These are phyloP conservation scores for Yponomeuta plumbellus DNA, from an alignment of 2,888 invertebrate genomes.

Conservation along the genomic window DNA sequence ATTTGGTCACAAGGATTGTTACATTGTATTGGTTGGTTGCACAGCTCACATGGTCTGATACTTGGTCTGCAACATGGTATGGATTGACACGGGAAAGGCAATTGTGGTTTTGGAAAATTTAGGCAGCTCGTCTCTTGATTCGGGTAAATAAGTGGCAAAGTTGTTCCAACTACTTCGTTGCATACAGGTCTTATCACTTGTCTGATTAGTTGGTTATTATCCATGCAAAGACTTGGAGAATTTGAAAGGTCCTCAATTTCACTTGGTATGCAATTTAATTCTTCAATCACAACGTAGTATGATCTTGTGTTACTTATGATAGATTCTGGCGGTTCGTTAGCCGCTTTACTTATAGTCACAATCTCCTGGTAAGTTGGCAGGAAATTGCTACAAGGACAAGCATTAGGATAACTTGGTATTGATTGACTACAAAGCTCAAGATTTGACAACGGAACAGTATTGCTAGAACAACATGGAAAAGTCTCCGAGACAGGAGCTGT, in stretches of 20 bases:
- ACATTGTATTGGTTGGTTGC: background rate
- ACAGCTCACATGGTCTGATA: background rate
- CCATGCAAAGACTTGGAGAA: background rate
- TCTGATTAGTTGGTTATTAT: background rate
- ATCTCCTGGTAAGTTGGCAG: background rate
- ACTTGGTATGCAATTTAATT: background rate
- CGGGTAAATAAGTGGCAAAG: background rate
- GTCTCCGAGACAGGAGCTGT: background rate
- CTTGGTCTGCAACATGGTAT: background rate
- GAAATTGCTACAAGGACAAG: background rate
- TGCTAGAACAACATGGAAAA: background rate
- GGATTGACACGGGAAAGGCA: background rate
- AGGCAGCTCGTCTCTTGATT: background rate
- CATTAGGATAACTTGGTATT: background rate
- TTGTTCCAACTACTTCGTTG: background rate
- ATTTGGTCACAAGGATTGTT: background rate
- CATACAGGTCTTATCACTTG: background rate
- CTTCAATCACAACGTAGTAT: background rate
- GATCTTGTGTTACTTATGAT: background rate
- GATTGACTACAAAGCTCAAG: background rate
- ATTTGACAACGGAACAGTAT: background rate
- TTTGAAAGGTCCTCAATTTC: background rate
- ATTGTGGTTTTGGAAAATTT: background rate
- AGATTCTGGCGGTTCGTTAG: background rate
- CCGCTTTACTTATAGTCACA: background rate